phyloP scores from a whole-genome alignment of 2,113 vertebrate genomes.

The Atlantisia rogersi region DNA sequence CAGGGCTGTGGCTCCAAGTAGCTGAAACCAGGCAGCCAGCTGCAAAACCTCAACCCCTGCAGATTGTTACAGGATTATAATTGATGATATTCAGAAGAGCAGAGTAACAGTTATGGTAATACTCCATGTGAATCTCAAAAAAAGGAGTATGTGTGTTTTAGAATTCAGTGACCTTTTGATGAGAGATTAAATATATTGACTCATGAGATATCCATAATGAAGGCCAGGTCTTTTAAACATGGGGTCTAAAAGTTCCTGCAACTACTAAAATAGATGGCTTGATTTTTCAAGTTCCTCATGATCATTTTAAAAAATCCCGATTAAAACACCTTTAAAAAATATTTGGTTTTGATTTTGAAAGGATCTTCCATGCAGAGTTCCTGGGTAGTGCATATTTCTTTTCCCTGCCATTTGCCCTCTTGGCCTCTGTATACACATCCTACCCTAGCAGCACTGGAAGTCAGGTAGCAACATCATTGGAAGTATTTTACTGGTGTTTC shows the following conservation, averaged over 20 bases:
- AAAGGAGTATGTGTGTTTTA: not conserved
- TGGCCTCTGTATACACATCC: not conserved
- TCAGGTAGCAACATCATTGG: not conserved
- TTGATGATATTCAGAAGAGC: slow-evolving; percentile 46
- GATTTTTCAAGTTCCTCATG: not conserved
- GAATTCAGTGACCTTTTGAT: slow-evolving; percentile 49
- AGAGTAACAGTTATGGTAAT: slow-evolving; percentile 7
- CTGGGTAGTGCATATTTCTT: not conserved
- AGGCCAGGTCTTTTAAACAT: not conserved
- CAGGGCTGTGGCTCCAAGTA: not conserved
- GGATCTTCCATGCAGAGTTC: not conserved
- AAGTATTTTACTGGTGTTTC: not conserved
- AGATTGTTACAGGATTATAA: not conserved
- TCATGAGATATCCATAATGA: not conserved
- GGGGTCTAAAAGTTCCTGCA: not conserved
- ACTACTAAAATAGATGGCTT: not conserved
- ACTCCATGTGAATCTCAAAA: slow-evolving; percentile 13
- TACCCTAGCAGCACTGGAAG: not conserved
- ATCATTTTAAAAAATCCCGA: not conserved
- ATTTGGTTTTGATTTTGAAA: slow-evolving; percentile 51
- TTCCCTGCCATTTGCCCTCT: not conserved
- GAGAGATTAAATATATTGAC: not conserved
- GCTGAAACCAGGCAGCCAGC: slow-evolving; percentile 1
- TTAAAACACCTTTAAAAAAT: not conserved
- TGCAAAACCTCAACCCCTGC: slow-evolving; percentile 3